These are phyloP conservation scores for Drosophila kikkawai DNA, from an alignment of 1,140 invertebrate species.

Conservation along the genomic window DNA sequence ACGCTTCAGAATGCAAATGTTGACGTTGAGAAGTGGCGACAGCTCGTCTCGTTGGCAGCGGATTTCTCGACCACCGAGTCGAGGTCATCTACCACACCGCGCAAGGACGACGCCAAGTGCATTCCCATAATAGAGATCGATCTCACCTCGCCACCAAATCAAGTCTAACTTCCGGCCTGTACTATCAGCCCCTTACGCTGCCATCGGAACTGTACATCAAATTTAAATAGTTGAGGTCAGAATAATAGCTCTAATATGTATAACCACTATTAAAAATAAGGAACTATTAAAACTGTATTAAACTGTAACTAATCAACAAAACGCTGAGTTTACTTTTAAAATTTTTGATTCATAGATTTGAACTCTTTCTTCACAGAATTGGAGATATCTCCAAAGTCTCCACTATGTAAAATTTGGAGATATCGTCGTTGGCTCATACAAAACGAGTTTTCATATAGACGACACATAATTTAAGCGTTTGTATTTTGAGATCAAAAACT, in stretches of 20 bases:
- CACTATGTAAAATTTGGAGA: background rate
- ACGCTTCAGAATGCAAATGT: constrained; percentile 10
- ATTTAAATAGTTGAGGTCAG: constrained; percentile 11
- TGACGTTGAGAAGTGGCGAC: constrained; percentile 34
- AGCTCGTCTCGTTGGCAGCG: constrained; percentile 33
- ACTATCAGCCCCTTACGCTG: background rate
- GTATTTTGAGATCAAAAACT: background rate
- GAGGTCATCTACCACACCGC: background rate
- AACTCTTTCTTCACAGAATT: background rate
- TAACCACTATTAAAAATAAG: too few species aligned
- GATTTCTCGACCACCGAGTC: background rate
- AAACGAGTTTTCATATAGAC: background rate
- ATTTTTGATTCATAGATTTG: background rate
- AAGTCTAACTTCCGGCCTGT: constrained; percentile 17
- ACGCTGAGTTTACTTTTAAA: background rate
- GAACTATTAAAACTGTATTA: too few species aligned
- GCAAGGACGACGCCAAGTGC: constrained; percentile 15
- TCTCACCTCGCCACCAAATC: constrained; percentile 54
- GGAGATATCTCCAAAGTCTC: constrained; percentile 2
- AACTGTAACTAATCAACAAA: too few species aligned
- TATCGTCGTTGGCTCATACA: background rate
- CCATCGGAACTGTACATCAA: background rate
- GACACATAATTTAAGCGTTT: background rate
- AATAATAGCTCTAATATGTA: background rate
- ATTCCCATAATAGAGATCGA: constrained; percentile 63